Evolutionary conservation across 2,888 invertebrate species (phyloP).

Genomic region (Timema cristinae): DNA sequence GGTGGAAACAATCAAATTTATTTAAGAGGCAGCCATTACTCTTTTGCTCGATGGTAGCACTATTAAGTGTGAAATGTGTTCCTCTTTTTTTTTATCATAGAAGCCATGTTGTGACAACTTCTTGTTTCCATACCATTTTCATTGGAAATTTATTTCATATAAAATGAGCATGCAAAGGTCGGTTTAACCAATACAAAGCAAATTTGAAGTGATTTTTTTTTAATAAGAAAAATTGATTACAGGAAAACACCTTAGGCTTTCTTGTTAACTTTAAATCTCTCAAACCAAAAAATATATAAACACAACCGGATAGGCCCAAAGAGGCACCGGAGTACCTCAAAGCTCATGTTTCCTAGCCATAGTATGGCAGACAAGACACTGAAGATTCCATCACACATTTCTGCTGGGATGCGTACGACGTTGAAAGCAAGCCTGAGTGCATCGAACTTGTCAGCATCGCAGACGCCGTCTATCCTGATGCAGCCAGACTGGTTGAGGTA

Average conservation of each 20-base stretch:
- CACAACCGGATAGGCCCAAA: background rate
- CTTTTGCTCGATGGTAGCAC: no score
- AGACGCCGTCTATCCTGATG: slow-evolving; percentile 59
- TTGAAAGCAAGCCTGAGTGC: slow-evolving; percentile 84
- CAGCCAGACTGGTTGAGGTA: slow-evolving; percentile 80
- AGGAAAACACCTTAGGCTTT: background rate
- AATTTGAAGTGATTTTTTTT: no score
- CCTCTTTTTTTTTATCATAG: no score
- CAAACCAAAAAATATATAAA: background rate
- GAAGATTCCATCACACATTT: slow-evolving; percentile 85
- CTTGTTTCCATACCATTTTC: no score
- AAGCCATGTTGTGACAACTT: no score
- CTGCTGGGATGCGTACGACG: slow-evolving; percentile 78
- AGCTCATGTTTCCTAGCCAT: slow-evolving; percentile 85
- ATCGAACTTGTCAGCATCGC: slow-evolving; percentile 70
- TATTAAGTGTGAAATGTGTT: no score
- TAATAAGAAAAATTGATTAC: background rate
- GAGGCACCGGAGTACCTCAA: slow-evolving; percentile 52
- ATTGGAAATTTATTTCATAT: no score
- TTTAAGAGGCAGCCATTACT: no score
- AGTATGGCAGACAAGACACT: slow-evolving; percentile 82
- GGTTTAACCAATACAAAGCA: no score
- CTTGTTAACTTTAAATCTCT: background rate
- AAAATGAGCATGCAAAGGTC: no score
- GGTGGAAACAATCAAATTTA: no score